Conservation (phyloP, 2,113 vertebrate species). For the Sarotherodon lohbergeri region DNA sequence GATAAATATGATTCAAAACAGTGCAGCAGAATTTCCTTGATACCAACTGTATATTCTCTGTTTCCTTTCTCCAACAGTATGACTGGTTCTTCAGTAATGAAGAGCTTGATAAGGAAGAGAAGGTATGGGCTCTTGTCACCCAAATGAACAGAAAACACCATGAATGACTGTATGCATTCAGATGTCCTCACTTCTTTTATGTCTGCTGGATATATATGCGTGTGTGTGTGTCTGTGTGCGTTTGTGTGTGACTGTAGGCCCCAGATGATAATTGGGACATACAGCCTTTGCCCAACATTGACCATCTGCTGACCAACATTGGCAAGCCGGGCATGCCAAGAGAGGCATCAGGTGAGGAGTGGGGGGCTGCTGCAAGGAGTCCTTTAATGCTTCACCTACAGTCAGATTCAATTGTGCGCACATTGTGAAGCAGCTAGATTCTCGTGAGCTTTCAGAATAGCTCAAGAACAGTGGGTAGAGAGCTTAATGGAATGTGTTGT, state of each 20-base stretch:
- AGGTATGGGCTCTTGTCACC: conserved; percentile 66
- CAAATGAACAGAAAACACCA: not conserved
- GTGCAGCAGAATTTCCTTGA: not conserved
- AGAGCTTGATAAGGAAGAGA: conserved; percentile 79
- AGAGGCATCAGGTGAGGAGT: conserved; percentile 83
- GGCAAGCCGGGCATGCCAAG: conserved; percentile 80
- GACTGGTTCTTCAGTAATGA: conserved; percentile 90
- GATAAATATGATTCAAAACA: not conserved
- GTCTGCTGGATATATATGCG: not conserved
- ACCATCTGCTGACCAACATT: conserved; percentile 95
- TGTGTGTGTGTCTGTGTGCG: not conserved
- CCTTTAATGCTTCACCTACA: not conserved
- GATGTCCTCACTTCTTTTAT: not conserved
- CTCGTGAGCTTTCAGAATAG: not conserved
- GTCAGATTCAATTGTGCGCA: not conserved
- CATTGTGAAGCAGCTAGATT: not conserved
- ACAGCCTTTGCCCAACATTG: conserved; percentile 88
- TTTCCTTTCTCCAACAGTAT: conserved; percentile 45
- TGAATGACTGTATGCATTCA: not conserved
- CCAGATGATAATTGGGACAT: conserved; percentile 83
- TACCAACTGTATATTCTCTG: not conserved
- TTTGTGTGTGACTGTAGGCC: conserved; percentile 64
- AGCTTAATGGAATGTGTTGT: not conserved
- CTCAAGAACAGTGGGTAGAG: not conserved
- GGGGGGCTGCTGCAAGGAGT: not conserved